phyloP scores from a whole-genome alignment of 2,797 vertebrate species.

The Falco novaeseelandiae region DNA sequence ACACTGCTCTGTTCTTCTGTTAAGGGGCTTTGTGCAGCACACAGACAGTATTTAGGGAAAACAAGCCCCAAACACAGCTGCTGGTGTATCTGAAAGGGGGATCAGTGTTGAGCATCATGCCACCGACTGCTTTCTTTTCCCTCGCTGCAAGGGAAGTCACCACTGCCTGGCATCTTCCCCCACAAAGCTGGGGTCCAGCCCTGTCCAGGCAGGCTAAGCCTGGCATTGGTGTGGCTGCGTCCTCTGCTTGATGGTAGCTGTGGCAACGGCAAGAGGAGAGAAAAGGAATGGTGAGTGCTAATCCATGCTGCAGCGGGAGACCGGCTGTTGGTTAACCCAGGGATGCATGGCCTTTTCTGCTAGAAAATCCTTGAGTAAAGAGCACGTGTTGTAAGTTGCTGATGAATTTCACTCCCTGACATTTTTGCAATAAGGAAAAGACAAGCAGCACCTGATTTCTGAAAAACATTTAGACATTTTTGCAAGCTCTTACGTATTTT shows the following conservation, averaged over 20 bases:
- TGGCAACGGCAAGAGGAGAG: background rate
- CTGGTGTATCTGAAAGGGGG: background rate
- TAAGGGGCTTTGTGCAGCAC: background rate
- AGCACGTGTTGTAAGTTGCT: background rate
- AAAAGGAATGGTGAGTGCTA: background rate
- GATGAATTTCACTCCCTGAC: background rate
- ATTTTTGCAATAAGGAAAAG: background rate
- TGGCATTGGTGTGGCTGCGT: fast-evolving
- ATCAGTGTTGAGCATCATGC: background rate
- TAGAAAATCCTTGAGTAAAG: background rate
- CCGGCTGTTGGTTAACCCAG: background rate
- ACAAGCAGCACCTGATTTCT: background rate
- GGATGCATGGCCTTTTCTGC: background rate
- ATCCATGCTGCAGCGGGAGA: fast-evolving
- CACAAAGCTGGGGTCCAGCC: background rate
- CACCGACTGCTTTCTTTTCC: background rate
- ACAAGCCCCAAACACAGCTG: background rate
- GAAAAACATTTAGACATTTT: slow-evolving; percentile 38
- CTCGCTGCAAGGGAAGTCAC: background rate
- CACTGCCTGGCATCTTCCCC: background rate
- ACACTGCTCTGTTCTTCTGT: background rate
- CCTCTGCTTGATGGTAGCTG: background rate
- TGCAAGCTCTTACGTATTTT: slow-evolving; percentile 16
- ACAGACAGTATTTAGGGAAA: slow-evolving; percentile 2
- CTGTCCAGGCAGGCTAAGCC: background rate